Base-by-base conservation (phyloP, 2,888 invertebrate genomes). In the Linnaemya vulpina region DNA sequence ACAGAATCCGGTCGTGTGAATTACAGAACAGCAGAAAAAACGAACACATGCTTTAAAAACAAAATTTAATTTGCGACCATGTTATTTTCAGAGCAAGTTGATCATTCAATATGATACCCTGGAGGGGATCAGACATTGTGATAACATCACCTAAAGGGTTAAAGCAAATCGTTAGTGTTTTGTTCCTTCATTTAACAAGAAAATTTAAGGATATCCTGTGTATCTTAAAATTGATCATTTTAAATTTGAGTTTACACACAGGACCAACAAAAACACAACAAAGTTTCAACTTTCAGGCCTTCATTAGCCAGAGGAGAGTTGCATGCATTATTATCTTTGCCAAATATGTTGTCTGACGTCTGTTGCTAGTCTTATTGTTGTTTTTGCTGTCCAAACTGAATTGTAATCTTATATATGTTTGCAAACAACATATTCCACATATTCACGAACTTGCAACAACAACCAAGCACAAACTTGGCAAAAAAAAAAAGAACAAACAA, bases 381-480 rank as follows among this genome's bases (percentile, higher is more conserved):
- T 22, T 71, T 17, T 49, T 62, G 60, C 65, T 51, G 53, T n/a
- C 49, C 65, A 46, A 73, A 78, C 68, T 65, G 62, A 85, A 75
- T 77, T 73, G 58, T 51, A 60, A 83, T 83, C 82, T 83, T 65
- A 71, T 77, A 65, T 65, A 83, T 79, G 78, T 75, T 85, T 82
- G 78, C 82, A 75, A 82, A 85, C 85, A 85, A 85, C 85, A 85
- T 82, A 85, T 78, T 79, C 65, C 65, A 65, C 74, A 85, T 85
- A 67, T 74, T 60, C 60, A 62, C 46, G 60, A 80, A 74, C 67
- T 68, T 74, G 74, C 73, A 65, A 67, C 62, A 76, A 51, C 20
- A 60, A 71, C 53, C 35, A 65, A 65, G 38, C 17, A 62, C 38
- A 49, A 70, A 67, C 30, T 38, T 40, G 63, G 11, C 58, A 67